Evolutionary conservation across 2,113 vertebrate genomes (phyloP), one percentile per base, ranked within the genome.

Genomic region (Progne subis): DNA sequence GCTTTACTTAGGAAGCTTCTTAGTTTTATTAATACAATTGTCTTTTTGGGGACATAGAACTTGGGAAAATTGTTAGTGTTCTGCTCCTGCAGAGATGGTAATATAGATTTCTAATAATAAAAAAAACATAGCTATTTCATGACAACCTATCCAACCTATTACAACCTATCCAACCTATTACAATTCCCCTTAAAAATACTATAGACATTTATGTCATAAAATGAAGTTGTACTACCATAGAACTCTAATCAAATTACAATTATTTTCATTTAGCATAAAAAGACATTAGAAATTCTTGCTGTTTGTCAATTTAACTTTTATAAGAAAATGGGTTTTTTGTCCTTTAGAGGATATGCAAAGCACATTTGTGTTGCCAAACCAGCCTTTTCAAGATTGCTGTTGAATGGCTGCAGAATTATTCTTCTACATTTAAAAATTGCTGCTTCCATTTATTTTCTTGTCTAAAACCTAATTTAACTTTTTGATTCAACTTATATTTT

Each of bases 251-350:
- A 76, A 75, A 92, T 95, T 78, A 46, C 18, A 72, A 63, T 88
- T 92, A 83, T 92, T 86, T 94, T 47, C 9, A 87, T 74, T 89
- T 94, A 89, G 43, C 53, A 53, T 32, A 72, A 65, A 68, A 89
- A 74, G 59, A 81, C 82, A 74, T 81, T 56, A 52, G 10, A 39
- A 34, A 47, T 56, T 86, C 68, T 49, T 92, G 26, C 80, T 83
- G 9, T 94, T 77, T 61, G 71, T 70, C 56, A 94, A 29, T 69
- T 81, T 85, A 95, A 96, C 50, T 77, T 94, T 82, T 10, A 32
- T 92, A 96, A 95, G 79, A 92, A 88, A 93, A 92, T 90, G 12
- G 53, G 78, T 95, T 77, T 15, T 60, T 21, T 84, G 86, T 94
- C 50, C 61, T 95, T 83, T 94, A 57, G 28, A 89, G 79, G 44